Evolutionary conservation across 1,140 invertebrate genomes (phyloP), one percentile per base, ranked within the genome.

Genomic region (Drosophila paulistorum): DNA sequence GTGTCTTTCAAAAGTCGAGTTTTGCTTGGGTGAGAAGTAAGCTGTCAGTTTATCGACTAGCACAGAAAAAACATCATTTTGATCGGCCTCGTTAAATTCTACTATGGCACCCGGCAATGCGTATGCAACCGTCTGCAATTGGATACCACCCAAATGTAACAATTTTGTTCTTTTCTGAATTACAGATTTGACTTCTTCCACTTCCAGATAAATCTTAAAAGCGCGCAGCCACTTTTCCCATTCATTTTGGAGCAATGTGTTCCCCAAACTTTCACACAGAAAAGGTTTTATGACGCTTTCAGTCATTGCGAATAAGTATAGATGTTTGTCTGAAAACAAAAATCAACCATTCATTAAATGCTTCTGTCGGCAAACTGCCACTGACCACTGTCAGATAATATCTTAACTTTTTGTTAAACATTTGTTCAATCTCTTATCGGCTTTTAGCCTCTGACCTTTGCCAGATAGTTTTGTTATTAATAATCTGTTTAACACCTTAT

Each of bases 371-470:
- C 41, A 42, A 13, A 42, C 41, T 42, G 41, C 41, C 41, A 42
- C 41, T 42, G 41, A 42, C 41, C 41, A 42, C 41, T 42, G 41
- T 42, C 41, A 42, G 41, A 37, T 37, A 37, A 37, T 10, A 37
- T 37, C 35, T 2, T 9, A 9, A 35, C 35, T 37, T 9, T 37
- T 42, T 42, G 3, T 13, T 42, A 41, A 41, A 42, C 41, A 42
- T 7, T 45, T 45, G 42, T 37, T 37, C n/a, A 37, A 37, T 37
- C 10, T 37, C n/a, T 45, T 14, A 45, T 45, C n/a, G n/a, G 13
- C 5, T 45, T 14, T 6, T 14, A n/a, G n/a, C 42, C 42, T 45
- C n/a, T 45, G 42, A 45, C 42, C n/a, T 45, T 45, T 45, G n/a
- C 17, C 13, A 45, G 14, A 45, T 14, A 30, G 5, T 45, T 4